These are phyloP conservation scores for Sinella curviseta DNA, from an alignment of 1,140 invertebrate species.

Conservation along the genomic window DNA sequence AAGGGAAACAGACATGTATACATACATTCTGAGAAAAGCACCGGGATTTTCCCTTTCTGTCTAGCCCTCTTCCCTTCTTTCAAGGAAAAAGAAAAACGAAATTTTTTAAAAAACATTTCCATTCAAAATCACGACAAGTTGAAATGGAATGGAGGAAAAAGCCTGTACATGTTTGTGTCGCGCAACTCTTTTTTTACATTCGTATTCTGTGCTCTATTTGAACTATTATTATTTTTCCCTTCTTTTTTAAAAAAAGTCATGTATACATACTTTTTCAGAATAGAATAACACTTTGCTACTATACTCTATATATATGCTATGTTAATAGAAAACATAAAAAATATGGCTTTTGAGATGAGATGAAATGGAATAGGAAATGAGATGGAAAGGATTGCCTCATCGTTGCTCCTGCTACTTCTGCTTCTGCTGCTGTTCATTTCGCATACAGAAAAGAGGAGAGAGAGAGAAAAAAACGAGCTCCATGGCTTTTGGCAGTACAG, in stretches of 20 bases:
- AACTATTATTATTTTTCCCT: neutral
- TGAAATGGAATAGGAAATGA: conserved; percentile 23
- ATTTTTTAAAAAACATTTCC: no score
- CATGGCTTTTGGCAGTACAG: no score
- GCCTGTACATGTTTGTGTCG: no score
- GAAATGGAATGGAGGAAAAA: conserved; percentile 3
- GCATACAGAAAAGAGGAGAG: neutral
- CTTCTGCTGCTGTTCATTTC: neutral
- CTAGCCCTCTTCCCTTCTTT: no score
- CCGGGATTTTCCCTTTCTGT: no score
- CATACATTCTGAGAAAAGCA: no score
- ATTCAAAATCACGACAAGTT: no score
- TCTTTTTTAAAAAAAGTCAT: neutral
- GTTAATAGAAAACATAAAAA: neutral
- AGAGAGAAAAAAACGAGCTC: neutral
- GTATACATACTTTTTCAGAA: no score
- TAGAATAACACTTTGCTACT: no score
- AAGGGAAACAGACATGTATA: no score
- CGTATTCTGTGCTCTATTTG: neutral
- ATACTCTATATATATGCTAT: no score
- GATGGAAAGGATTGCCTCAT: conserved; percentile 23
- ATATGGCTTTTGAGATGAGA: conserved; percentile 24
- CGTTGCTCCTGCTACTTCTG: neutral
- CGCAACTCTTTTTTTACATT: neutral
- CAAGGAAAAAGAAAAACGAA: no score